These are phyloP conservation scores for Caligus rogercresseyi DNA, from an alignment of 1,140 invertebrate species.

Conservation along the genomic window DNA sequence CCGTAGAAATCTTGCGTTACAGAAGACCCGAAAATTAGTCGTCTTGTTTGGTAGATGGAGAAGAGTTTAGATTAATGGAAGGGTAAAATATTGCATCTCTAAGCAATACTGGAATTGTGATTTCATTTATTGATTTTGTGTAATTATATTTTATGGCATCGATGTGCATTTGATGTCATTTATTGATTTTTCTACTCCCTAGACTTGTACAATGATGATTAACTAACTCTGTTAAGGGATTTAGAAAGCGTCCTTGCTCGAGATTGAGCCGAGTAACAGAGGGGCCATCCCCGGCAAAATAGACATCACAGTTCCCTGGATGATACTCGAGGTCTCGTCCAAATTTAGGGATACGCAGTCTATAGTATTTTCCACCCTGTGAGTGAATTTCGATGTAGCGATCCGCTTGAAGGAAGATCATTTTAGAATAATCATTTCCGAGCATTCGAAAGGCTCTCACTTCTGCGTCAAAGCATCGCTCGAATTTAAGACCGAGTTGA, in stretches of 20 bases:
- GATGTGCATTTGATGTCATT: too few species aligned
- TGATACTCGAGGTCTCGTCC: conserved; percentile 87
- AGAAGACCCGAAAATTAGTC: too few species aligned
- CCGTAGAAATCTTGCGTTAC: too few species aligned
- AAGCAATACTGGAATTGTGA: too few species aligned
- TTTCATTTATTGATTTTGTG: too few species aligned
- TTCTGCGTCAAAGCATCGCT: conserved; percentile 92
- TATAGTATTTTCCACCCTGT: conserved; percentile 72
- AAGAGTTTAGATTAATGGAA: too few species aligned
- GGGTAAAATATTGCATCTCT: too few species aligned
- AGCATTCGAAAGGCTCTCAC: conserved; percentile 67
- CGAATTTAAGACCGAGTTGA: conserved; percentile 93
- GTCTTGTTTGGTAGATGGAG: too few species aligned
- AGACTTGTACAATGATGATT: too few species aligned
- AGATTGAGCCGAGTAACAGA: conserved; percentile 50
- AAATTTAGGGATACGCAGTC: conserved; percentile 80
- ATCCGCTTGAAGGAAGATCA: conserved; percentile 44
- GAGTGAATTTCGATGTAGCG: conserved; percentile 87
- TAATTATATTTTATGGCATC: too few species aligned
- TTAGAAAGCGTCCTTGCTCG: conserved; percentile 49
- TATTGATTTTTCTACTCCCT: too few species aligned
- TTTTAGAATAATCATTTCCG: conserved; percentile 75
- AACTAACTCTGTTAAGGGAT: conserved; percentile 13
- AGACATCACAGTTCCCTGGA: conserved; percentile 70
- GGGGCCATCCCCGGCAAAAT: conserved; percentile 69